Conservation (phyloP, 2,888 invertebrate species). For the Yponomeuta cagnagella region DNA sequence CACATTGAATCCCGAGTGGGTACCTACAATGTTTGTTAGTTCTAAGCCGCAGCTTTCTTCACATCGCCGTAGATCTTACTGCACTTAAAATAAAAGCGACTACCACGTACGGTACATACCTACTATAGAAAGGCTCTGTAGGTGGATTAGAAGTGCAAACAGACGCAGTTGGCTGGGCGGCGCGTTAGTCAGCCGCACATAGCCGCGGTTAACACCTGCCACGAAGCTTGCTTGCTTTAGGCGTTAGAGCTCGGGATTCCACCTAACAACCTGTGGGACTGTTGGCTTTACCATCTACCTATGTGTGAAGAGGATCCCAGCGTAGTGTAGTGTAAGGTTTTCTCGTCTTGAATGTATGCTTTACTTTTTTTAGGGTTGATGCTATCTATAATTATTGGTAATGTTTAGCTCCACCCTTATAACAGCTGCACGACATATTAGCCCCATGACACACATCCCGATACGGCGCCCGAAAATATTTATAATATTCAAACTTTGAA, state of each 20-base stretch:
- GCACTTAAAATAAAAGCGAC: neutral
- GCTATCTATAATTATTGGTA: neutral
- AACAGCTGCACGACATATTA: conserved; percentile 14
- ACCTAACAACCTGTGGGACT: conserved; percentile 10
- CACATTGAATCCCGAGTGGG: conserved; percentile 20
- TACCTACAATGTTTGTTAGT: neutral
- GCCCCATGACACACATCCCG: conserved; percentile 20
- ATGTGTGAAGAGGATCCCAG: conserved; percentile 9
- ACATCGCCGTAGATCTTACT: neutral
- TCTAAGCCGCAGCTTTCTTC: neutral
- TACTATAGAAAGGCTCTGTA: neutral
- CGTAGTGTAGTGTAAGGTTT: neutral
- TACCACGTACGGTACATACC: conserved; percentile 20
- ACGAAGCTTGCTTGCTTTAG: conserved; percentile 55
- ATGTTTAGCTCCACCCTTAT: neutral
- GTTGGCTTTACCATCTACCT: conserved; percentile 3
- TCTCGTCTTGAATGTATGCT: neutral
- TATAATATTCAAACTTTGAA: conserved; percentile 17
- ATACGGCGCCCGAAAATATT: conserved; percentile 16
- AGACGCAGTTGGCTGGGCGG: conserved; percentile 67
- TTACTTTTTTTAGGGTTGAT: neutral
- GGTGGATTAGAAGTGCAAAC: conserved; percentile 52
- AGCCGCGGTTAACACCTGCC: conserved; percentile 63
- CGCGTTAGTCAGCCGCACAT: conserved; percentile 54
- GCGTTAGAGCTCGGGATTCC: conserved; percentile 18